Evolutionary conservation across 2,888 invertebrate species (phyloP), one percentile per base, ranked within the genome.

Genomic region (Torymus aiolomorphi): DNA sequence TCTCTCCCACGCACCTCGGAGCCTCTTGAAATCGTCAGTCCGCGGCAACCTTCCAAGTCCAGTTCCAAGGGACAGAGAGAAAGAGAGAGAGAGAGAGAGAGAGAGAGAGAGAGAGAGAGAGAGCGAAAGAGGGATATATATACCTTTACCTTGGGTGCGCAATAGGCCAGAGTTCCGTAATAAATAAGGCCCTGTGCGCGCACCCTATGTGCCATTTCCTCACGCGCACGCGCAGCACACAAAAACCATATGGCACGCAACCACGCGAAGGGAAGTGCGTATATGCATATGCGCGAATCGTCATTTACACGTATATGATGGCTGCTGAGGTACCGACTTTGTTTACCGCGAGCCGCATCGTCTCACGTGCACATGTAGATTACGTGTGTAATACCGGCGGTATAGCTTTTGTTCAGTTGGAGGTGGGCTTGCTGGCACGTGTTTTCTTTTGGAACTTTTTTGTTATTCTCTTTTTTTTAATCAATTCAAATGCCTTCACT

Each of bases 171-270:
- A 86, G 85, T 86, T 86, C 85, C 85, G 83, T 83, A 83, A 83
- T 84, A 78, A 84, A 83, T 84, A 80, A 84, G 81, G 83, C 81
- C 78, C 81, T 79, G 74, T 31, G 4, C 31, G 31, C 31, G 31
- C 31, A 78, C 83, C 80, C 78, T 80, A 82, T 82, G 82, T 79
- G 83, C 67, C 81, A 72, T 81, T 84, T 83, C 83, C 84, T 83
- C 66, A 54, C 62, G 78, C 63, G 76, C n/a, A n/a, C 62, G 78
- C 63, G 74, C n/a, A n/a, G 80, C 81, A 83, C 31, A 84, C 83
- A 83, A 84, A 84, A 85, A 84, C 69, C 86, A 87, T 86, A 86
- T 86, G 87, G 86, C 83, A 81, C 81, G 83, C 82, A 85, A 84
- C 83, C 83, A 84, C 81, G 73, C 67, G 79, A 80, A 82, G 82